Conservation (phyloP, 1,140 invertebrate genomes). For the Drosophila willistoni region DNA sequence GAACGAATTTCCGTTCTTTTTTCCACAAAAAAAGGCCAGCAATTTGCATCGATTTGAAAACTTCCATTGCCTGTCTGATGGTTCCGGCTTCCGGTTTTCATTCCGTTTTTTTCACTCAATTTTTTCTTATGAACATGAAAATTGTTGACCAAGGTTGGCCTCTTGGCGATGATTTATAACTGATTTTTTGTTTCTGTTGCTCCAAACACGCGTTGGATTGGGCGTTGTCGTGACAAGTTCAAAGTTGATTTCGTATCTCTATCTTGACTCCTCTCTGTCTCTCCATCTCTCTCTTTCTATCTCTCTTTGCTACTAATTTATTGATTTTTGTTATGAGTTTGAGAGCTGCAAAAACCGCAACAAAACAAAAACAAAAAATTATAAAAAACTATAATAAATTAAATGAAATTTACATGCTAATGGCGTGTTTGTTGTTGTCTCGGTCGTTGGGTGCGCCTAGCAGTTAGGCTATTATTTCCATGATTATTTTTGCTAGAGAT, state of each 20-base stretch:
- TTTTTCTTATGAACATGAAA: conserved; percentile 51
- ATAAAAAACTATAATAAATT: conserved; percentile 28
- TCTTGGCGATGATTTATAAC: conserved; percentile 58
- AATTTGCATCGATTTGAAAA: conserved; percentile 54
- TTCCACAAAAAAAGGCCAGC: conserved; percentile 40
- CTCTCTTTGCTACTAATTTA: not conserved
- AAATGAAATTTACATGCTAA: conserved; percentile 39
- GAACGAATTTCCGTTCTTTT: conserved; percentile 42
- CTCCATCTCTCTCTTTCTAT: not conserved
- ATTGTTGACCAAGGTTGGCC: conserved; percentile 51
- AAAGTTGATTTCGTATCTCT: conserved; percentile 9
- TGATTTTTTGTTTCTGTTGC: not conserved
- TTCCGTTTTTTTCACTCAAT: not conserved
- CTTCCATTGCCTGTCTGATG: conserved; percentile 6
- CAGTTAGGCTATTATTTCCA: conserved; percentile 40
- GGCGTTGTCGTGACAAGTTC: conserved; percentile 39
- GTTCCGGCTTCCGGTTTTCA: conserved; percentile 62
- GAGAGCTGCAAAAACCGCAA: conserved; percentile 8
- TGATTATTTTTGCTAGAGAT: not conserved
- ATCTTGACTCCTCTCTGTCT: not conserved
- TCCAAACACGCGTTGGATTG: conserved; percentile 12
- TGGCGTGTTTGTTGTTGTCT: conserved; percentile 26
- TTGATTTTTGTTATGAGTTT: not conserved
- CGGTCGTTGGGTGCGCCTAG: conserved; percentile 46
- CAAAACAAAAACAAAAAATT: not conserved